Base-by-base conservation (phyloP, 2,113 vertebrate species). In the Pomatostomus ruficeps region DNA sequence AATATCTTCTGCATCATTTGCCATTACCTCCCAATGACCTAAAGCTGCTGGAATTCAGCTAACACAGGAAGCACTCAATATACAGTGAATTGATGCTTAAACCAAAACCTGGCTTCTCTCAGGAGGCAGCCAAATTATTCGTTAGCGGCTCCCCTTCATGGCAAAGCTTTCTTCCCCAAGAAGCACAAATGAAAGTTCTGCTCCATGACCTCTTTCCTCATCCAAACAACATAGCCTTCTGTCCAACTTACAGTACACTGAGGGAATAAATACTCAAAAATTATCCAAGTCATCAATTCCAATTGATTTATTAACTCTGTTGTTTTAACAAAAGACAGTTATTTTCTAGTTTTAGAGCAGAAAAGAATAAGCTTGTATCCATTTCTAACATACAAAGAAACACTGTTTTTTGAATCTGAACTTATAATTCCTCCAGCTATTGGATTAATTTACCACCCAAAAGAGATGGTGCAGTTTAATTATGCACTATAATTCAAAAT, bases 91-190 rank as follows among this genome's bases (percentile, higher is more conserved):
- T 35, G 12, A 25, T 31, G n/a, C 31, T 73, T 72, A 83, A 79
- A 80, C 9, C 9, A 73, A 54, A 52, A 49, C 4, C 0, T 45
- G 8, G 29, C 8, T 74, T 71, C 61, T 61, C 25, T 26, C 17
- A 45, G 10, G 3, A 82, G 13, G 28, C 36, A 81, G 46, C 4
- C 21, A 35, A 22, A 59, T 13, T 10, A 29, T 59, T 66, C 74
- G 12, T n/a, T 17, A 78, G n/a, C 46, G 49, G 35, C 7, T 29
- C 4, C 21, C 3, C 25, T 70, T 62, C 0, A 0, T 8, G 24
- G 12, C 13, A 71, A 81, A 77, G 52, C 25, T 20, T 57, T 88
- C 43, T 6, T 45, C 25, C 15, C 14, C 33, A 3, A 4, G 28
- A 61, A 63, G 26, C 1, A 6, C 51, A 85, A 54, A 21, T 4